A percentile compares a stretch with the other conserved stretches of the same genome.
Evolutionary conservation across 2,888 invertebrate genomes (phyloP).

Genomic region (Thymelicus acteon): DNA sequence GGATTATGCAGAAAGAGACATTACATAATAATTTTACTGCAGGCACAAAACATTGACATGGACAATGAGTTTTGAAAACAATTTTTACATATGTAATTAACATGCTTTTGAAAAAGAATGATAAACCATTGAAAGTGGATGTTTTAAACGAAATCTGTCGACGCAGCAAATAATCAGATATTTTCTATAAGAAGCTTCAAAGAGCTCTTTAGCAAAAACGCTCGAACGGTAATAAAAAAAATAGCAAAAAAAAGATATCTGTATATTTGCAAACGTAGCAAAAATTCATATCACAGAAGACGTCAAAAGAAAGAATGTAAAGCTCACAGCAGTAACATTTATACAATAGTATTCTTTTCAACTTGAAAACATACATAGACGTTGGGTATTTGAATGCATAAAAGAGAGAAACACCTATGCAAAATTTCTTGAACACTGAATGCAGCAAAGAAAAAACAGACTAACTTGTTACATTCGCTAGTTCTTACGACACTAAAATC

Average conservation of each 20-base stretch:
- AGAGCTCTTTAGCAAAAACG: background rate
- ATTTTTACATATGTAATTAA: background rate
- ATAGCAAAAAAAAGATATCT: conserved; percentile 40
- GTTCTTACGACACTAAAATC: no score
- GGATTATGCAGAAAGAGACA: conserved; percentile 21
- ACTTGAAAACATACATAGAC: conserved; percentile 59
- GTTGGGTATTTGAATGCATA: conserved; percentile 39
- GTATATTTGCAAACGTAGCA: conserved; percentile 49
- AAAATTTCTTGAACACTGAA: background rate
- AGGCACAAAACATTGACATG: conserved; percentile 27
- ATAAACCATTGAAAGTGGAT: conserved; percentile 43
- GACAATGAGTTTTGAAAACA: conserved; percentile 18
- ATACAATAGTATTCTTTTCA: conserved; percentile 61
- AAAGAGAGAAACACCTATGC: conserved; percentile 16
- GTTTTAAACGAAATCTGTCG: conserved; percentile 45
- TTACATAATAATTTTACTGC: conserved; percentile 13
- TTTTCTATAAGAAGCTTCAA: background rate
- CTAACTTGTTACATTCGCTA: no score
- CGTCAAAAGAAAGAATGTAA: conserved; percentile 50
- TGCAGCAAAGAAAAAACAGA: background rate
- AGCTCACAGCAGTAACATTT: conserved; percentile 57
- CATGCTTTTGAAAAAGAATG: conserved; percentile 33
- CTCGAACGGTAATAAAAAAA: background rate
- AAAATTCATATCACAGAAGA: conserved; percentile 44
- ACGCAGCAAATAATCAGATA: conserved; percentile 42